Evolutionary conservation across 2,797 vertebrate genomes (phyloP).

Genomic region (Streptopelia turtur): DNA sequence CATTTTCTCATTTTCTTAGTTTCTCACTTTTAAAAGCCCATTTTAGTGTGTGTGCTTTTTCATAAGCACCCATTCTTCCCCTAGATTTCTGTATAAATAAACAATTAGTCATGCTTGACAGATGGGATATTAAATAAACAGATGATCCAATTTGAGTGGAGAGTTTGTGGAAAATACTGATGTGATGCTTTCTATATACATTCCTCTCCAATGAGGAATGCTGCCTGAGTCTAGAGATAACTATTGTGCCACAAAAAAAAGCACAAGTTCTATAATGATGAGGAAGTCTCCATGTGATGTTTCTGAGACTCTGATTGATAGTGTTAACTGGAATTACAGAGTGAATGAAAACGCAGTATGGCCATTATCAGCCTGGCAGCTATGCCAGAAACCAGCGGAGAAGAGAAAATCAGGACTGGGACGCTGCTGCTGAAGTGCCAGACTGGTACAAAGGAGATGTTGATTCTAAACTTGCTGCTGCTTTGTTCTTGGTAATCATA

Average conservation of each 20-base stretch:
- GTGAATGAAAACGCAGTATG: not conserved
- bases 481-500: not conserved
- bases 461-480: not conserved
- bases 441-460: not conserved
- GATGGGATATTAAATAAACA: conserved; percentile 8
- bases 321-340: not conserved
- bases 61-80: not conserved
- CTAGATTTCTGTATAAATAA: not conserved
- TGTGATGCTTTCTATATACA: not conserved
- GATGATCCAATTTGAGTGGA: not conserved
- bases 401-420: not conserved
- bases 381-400: not conserved
- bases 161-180: not conserved
- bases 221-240: not conserved
- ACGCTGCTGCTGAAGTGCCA: not conserved
- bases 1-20: not conserved
- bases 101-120: not conserved
- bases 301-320: not conserved
- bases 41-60: not conserved
- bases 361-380: not conserved
- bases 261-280: not conserved
- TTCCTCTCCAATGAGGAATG: not conserved
- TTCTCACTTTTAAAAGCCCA: not conserved
- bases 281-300: not conserved
- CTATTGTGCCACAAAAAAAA: not conserved